Evolutionary conservation across 2,797 vertebrate genomes (phyloP).

Genomic region (Aselliscus stoliczkanus): DNA sequence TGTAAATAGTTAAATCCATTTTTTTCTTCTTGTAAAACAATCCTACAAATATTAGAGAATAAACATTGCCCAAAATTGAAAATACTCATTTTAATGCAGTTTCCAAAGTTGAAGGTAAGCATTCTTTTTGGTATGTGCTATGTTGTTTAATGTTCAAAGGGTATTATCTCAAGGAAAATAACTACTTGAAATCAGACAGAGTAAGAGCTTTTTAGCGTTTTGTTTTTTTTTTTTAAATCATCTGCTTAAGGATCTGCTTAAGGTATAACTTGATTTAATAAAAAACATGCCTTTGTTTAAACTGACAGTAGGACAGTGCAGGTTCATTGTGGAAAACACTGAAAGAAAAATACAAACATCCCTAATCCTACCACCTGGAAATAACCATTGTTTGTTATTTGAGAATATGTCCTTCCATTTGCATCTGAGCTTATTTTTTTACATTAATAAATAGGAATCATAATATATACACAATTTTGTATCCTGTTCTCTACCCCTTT

Average conservation of each 20-base stretch:
- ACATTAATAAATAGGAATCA: slow-evolving; percentile 20
- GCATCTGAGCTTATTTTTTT: slow-evolving; percentile 36
- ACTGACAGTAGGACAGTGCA: background rate
- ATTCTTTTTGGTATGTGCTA: slow-evolving; percentile 34
- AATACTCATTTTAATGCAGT: slow-evolving; percentile 28
- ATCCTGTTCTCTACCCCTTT: background rate
- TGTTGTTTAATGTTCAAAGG: slow-evolving; percentile 9
- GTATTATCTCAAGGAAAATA: background rate
- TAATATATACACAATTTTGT: background rate
- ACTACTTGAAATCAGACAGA: background rate
- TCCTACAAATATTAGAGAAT: slow-evolving; percentile 23
- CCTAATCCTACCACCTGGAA: background rate
- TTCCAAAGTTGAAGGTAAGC: slow-evolving; percentile 35
- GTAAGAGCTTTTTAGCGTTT: background rate
- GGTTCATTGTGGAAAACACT: slow-evolving; percentile 38
- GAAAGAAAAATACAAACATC: background rate
- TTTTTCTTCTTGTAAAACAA: slow-evolving; percentile 41
- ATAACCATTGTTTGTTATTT: slow-evolving; percentile 28
- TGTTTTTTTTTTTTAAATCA: background rate
- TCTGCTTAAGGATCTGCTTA: slow-evolving; percentile 20
- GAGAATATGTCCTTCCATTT: slow-evolving; percentile 18
- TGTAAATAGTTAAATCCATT: background rate
- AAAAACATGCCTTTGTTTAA: slow-evolving; percentile 42
- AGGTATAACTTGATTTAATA: slow-evolving; percentile 23
- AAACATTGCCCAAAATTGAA: slow-evolving; percentile 18